Conservation (phyloP, 2,797 vertebrate species). For the Gallirallus australis region DNA sequence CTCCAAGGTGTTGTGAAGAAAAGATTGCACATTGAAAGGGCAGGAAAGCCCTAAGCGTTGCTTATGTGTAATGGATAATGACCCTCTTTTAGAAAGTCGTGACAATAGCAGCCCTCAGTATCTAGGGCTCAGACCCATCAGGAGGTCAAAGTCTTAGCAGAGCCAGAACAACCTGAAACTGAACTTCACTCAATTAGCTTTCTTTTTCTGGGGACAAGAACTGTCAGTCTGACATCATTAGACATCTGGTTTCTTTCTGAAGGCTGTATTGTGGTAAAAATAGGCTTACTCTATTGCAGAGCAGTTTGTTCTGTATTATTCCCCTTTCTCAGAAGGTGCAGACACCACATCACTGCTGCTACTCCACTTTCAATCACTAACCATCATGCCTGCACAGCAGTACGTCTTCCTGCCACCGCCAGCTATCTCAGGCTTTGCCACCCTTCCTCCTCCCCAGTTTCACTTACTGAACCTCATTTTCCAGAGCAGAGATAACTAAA, state of each 20-base stretch:
- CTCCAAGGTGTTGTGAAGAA: neutral
- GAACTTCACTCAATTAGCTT: neutral
- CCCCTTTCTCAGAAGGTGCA: neutral
- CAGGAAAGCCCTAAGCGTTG: neutral
- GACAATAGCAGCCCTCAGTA: neutral
- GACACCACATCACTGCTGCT: rapidly evolving
- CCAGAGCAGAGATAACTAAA: neutral
- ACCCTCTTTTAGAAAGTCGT: neutral
- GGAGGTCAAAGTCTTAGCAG: neutral
- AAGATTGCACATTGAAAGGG: neutral
- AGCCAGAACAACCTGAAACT: neutral
- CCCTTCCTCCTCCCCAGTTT: neutral
- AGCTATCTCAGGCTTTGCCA: neutral
- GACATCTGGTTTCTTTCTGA: neutral
- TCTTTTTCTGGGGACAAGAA: neutral
- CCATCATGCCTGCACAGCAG: neutral
- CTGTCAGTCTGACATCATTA: neutral
- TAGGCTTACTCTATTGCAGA: neutral
- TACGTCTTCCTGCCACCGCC: neutral
- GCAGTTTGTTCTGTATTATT: neutral
- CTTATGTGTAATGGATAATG: neutral
- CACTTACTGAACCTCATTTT: neutral
- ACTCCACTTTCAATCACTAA: neutral
- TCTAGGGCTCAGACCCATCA: neutral
- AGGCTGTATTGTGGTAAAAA: neutral